Percentiles rank a stretch among this genome's conserved stretches.
These are phyloP conservation scores for Lepidotrigona ventralis DNA, from an alignment of 1,140 invertebrate species.

Conservation along the genomic window DNA sequence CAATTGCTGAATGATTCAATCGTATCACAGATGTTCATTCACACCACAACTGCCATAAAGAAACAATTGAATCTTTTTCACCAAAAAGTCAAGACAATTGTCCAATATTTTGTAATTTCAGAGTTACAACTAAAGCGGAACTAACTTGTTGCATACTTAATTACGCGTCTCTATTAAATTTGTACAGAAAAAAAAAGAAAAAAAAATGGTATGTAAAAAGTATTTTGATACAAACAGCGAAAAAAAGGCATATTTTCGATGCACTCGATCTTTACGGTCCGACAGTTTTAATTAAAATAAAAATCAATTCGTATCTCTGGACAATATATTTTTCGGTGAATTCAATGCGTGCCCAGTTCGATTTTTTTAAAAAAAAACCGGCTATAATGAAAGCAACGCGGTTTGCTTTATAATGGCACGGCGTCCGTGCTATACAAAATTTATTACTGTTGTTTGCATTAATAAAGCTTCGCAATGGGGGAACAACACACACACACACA, in stretches of 20 bases:
- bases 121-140: too few species aligned
- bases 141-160: too few species aligned
- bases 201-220: background rate
- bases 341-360: background rate
- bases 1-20: too few species aligned
- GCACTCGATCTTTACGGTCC: background rate
- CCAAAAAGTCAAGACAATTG: too few species aligned
- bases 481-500: too few species aligned
- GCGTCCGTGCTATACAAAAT: background rate
- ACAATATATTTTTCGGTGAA: background rate
- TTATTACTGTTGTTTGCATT: background rate
- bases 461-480: background rate
- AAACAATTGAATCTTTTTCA: too few species aligned
- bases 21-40: too few species aligned
- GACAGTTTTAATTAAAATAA: background rate
- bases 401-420: background rate
- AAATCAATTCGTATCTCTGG: background rate
- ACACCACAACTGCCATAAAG: too few species aligned
- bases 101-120: too few species aligned
- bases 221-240: background rate
- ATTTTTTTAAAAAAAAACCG: background rate
- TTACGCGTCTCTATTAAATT: too few species aligned
- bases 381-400: background rate
- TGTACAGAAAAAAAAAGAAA: too few species aligned
- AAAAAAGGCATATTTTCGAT: background rate